Evolutionary conservation across 2,113 vertebrate species (phyloP).

Genomic region (Cheilinus undulatus): DNA sequence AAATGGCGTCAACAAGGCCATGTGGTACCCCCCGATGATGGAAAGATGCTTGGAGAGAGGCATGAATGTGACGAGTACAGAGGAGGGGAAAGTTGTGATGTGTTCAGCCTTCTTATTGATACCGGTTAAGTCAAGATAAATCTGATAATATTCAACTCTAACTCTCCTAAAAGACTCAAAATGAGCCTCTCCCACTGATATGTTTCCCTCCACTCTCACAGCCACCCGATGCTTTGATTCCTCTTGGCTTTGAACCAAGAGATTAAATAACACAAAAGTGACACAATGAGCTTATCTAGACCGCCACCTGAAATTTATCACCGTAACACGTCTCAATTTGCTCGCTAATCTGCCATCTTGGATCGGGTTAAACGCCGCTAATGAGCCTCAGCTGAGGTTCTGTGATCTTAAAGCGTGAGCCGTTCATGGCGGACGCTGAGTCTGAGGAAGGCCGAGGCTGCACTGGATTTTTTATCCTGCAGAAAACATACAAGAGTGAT

Average conservation of each 20-base stretch:
- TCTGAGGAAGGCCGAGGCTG: background rate
- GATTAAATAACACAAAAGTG: slow-evolving; percentile 12
- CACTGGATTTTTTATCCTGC: no score
- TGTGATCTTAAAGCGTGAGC: background rate
- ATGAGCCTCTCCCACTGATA: background rate
- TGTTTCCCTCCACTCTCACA: background rate
- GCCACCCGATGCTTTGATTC: slow-evolving; percentile 9
- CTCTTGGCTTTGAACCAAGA: slow-evolving; percentile 29
- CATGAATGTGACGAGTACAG: background rate
- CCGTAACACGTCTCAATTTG: slow-evolving; percentile 22
- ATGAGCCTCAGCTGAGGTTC: background rate
- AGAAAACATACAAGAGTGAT: no score
- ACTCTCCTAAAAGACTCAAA: no score
- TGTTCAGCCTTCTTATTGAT: no score
- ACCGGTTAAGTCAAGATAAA: background rate
- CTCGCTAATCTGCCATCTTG: slow-evolving; percentile 15
- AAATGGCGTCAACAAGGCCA: slow-evolving; percentile 52
- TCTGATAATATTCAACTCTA: background rate
- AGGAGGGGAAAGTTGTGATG: background rate
- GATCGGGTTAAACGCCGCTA: slow-evolving; percentile 1
- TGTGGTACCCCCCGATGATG: slow-evolving; percentile 52
- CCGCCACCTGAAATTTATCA: slow-evolving; percentile 38
- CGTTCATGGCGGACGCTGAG: background rate
- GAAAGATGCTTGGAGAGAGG: background rate
- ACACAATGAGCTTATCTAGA: slow-evolving; percentile 31